Base-by-base conservation (phyloP, 2,888 invertebrate genomes). In the Ophion costatus region DNA sequence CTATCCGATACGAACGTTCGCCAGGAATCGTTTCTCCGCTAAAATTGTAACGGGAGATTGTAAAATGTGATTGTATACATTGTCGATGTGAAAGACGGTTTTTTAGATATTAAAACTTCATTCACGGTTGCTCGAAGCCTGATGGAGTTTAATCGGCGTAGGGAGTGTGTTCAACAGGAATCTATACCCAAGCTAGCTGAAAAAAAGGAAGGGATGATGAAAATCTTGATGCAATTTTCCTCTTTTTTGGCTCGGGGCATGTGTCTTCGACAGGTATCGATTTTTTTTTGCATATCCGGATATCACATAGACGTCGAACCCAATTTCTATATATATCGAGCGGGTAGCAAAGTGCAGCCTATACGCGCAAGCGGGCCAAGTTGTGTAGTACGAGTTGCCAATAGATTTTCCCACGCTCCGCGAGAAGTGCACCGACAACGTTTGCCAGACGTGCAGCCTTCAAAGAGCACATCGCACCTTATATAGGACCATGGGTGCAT, bases 251-350 rank as follows among this genome's bases (percentile, higher is more conserved):
- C 51, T 5, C 38, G 29, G 10, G 24, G 38, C 57, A 67, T 51
- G 59, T 56, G 77, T 74, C 71, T 63, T 77, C 7, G 77, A 63
- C 73, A 33, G 51, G 61, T 75, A 80, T 80, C 66, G 67, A 84
- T 76, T n/a, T 38, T 66, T 64, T 69, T 42, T 61, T 63, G 9
- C 24, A 7, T 14, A 29, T 20, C 38, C 70, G 6, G 24, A 69
- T 45, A 7, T 51, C 42, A 73, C 14, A 73, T 67, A 61, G 11
- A 77, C 56, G 63, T 73, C 61, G 14, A 67, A 64, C 38, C 42
- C 51, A 56, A 67, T 83, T 79, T 38, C 51, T 64, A 33, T 70
- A 42, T 20, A 14, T 17, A 11, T 45, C 2, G 0, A 10, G n/a
- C n/a, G n/a, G 20, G 22, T 59, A 1, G 71, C 33, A 66, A 6